Evolutionary conservation across 2,113 vertebrate genomes (phyloP).

Genomic region (Caloenas nicobarica): DNA sequence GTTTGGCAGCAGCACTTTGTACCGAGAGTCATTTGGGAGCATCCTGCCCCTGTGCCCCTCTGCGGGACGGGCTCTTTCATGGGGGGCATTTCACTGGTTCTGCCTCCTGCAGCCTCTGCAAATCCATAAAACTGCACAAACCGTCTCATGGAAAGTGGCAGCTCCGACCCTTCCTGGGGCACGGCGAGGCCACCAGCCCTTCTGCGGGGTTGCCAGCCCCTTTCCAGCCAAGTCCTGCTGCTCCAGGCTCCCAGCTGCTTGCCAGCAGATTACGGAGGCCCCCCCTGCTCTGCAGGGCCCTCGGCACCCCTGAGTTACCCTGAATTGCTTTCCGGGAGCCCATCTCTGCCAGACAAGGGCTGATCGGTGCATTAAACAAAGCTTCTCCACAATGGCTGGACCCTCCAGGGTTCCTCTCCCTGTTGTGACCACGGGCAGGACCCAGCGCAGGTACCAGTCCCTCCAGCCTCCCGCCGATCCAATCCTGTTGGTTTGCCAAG

Average conservation of each 20-base stretch:
- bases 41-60: fast-evolving
- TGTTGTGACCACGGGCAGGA: neutral
- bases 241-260: neutral
- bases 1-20: fast-evolving
- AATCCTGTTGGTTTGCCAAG: neutral
- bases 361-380: neutral
- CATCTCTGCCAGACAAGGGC: neutral
- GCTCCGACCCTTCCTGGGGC: neutral
- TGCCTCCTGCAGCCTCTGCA: neutral
- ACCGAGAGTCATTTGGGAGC: neutral
- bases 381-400: fast-evolving
- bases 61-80: fast-evolving
- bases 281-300: neutral
- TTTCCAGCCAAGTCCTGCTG: fast-evolving
- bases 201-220: neutral
- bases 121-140: fast-evolving
- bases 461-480: neutral
- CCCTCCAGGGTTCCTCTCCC: neutral
- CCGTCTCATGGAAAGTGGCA: fast-evolving
- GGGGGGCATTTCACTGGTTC: neutral
- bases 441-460: neutral
- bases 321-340: neutral
- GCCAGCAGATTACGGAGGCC: too few species aligned
- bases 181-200: neutral
- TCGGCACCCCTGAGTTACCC: neutral